phyloP scores from a whole-genome alignment of 2,888 invertebrate species.

The Timema podura region DNA sequence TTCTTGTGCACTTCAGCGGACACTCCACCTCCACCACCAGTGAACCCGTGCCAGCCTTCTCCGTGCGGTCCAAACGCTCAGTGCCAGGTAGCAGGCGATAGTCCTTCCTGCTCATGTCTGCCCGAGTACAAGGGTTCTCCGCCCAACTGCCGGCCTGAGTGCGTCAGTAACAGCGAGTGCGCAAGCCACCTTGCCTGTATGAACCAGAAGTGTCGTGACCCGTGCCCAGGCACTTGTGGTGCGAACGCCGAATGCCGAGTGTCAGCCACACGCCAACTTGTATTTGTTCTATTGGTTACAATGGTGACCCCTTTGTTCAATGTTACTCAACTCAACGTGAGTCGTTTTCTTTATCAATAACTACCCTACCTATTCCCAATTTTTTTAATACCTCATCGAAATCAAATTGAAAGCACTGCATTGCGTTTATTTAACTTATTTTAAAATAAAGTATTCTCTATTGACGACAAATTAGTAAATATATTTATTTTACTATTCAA shows the following conservation, averaged over 20 bases:
- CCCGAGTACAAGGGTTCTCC: constrained; percentile 56
- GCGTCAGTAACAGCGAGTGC: constrained; percentile 47
- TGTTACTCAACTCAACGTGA: constrained; percentile 36
- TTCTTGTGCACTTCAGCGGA: no score
- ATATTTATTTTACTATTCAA: no score
- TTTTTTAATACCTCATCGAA: no score
- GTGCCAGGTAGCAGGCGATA: constrained; percentile 54
- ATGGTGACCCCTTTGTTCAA: constrained; percentile 42
- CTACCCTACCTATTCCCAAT: no score
- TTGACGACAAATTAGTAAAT: not conserved
- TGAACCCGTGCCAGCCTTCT: constrained; percentile 63
- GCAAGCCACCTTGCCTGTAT: constrained; percentile 44
- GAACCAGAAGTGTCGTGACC: constrained; percentile 50
- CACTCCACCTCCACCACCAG: constrained; percentile 46
- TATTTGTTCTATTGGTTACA: constrained; percentile 42
- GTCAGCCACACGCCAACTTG: constrained; percentile 44
- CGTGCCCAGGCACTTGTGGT: constrained; percentile 59
- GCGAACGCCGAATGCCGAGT: constrained; percentile 41
- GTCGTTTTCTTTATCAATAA: not conserved
- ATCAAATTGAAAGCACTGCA: no score
- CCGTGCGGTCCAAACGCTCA: constrained; percentile 64
- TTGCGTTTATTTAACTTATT: no score
- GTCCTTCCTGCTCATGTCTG: constrained; percentile 52
- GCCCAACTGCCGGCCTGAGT: constrained; percentile 68
- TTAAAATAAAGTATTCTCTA: no score